Percentiles rank a stretch among this genome's conserved stretches.
Evolutionary conservation across 2,113 vertebrate species (phyloP).

Genomic region (Pygoscelis antarcticus): DNA sequence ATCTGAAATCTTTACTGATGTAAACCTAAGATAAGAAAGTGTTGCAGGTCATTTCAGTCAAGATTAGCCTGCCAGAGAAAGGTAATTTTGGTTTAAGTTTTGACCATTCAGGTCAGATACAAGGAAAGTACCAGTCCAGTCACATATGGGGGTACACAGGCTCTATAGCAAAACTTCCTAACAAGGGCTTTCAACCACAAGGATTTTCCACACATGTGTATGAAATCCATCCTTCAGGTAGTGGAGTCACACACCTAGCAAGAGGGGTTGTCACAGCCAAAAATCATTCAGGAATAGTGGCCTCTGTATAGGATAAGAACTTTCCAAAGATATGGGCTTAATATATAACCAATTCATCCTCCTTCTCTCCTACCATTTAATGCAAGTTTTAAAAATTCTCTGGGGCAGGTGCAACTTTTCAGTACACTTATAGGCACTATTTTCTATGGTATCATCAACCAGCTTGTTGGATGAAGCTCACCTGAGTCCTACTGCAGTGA

Average conservation of each 20-base stretch:
- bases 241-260: background rate
- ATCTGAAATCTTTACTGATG: background rate
- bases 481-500: background rate
- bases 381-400: background rate
- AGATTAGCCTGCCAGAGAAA: background rate
- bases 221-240: background rate
- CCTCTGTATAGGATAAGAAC: background rate
- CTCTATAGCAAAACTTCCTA: background rate
- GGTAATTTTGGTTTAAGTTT: background rate
- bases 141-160: background rate
- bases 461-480: background rate
- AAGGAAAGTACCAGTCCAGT: background rate
- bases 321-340: background rate
- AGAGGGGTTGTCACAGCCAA: background rate
- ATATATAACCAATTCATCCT: background rate
- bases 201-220: background rate
- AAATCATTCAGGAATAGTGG: background rate
- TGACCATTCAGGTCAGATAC: background rate
- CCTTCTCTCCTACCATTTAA: background rate
- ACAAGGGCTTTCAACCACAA: background rate
- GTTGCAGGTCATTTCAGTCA: background rate
- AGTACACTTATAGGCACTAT: background rate
- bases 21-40: background rate
- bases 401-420: background rate
- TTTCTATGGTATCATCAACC: background rate